Base-by-base conservation (phyloP, 2,113 vertebrate genomes). In the Dromas ardeola region DNA sequence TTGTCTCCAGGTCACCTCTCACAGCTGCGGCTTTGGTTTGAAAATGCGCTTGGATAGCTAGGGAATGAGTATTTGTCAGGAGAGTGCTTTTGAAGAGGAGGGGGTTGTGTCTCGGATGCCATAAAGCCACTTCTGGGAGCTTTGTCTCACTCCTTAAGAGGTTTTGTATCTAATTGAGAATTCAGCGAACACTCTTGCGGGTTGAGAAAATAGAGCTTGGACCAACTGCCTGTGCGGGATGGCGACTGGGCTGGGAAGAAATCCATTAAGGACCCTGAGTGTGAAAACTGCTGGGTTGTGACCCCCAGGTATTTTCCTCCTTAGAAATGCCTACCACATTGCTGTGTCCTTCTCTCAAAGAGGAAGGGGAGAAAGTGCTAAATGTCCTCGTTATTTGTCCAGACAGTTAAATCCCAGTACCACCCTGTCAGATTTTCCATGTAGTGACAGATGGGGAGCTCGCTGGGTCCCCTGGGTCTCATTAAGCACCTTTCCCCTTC, bases 91-190 rank as follows among this genome's bases (percentile, higher is more conserved):
- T 38, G 67, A 93, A 52, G 26, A 90, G 79, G 26, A 92, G 38
- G 42, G 53, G 12, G 83, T 84, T 93, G 59, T 84, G 47, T 36
- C 47, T 63, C 52, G 45, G 65, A 74, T 74, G 56, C 52, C 43
- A 38, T 74, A 81, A 93, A 97, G 63, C 16, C 82, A 71, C 29
- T 91, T 78, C 72, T 90, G 88, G 67, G 67, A 93, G 86, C 88
- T 88, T 88, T 78, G 47, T 62, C 77, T 96, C 55, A 8, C 59
- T 91, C 47, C 67, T 81, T 36, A 86, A 81, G 88, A 92, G 88
- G 72, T 43, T 93, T 86, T 86, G 29, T 92, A 43, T 50, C 61
- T 95, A 81, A 86, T 2, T 74, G 88, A 88, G 34, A 87, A 88
- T 88, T 93, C 90, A 86, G 52, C 1, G 1, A 73, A 93, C 66